These are phyloP conservation scores for Rhizoglyphus robini DNA, from an alignment of 1,140 invertebrate species.

Conservation along the genomic window DNA sequence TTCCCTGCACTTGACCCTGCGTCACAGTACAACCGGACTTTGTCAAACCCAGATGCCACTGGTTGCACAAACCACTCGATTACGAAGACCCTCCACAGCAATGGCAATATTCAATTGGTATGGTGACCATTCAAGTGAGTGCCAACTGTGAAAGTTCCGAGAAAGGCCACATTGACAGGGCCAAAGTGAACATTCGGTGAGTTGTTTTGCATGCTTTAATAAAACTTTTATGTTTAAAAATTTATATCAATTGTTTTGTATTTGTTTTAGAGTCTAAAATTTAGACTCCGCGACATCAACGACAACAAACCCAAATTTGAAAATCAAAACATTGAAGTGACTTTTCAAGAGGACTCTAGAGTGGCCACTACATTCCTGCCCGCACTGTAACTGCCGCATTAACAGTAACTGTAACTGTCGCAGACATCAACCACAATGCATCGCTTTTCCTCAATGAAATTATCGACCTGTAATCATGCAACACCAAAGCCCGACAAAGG, in stretches of 20 bases:
- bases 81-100: constrained; percentile 35
- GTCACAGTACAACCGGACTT: constrained; percentile 64
- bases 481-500: constrained; percentile 65
- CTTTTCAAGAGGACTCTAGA: constrained; percentile 74
- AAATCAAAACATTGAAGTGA: constrained; percentile 75
- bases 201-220: not conserved
- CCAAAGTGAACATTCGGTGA: constrained; percentile 65
- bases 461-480: constrained; percentile 82
- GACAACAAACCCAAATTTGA: constrained; percentile 89
- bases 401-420: constrained; percentile 81
- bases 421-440: constrained; percentile 86
- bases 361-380: constrained; percentile 67
- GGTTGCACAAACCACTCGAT: constrained; percentile 60
- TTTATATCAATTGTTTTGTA: constrained; percentile 4
- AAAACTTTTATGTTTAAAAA: not conserved
- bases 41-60: constrained; percentile 84
- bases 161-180: constrained; percentile 86
- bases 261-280: too few relatives aligned
- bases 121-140: constrained; percentile 35
- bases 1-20: constrained; percentile 1
- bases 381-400: constrained; percentile 89
- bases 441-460: constrained; percentile 49
- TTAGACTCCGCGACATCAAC: constrained; percentile 79
- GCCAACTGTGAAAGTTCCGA: constrained; percentile 52
- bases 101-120: constrained; percentile 34